phyloP scores from a whole-genome alignment of 2,888 invertebrate genomes.

The Epinotia demarniana region DNA sequence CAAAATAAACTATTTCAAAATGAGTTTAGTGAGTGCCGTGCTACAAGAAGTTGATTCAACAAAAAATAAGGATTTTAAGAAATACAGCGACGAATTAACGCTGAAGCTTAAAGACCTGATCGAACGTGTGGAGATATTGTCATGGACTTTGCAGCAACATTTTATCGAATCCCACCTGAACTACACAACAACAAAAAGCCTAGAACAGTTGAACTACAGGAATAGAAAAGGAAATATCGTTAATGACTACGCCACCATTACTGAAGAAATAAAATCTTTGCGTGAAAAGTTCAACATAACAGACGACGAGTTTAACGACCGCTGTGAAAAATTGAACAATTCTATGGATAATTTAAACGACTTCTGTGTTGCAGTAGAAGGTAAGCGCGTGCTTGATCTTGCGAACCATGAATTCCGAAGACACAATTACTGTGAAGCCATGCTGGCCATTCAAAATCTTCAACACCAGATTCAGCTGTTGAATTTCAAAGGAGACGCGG shows the following conservation, averaged over 20 bases:
- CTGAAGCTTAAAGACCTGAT: slow-evolving; percentile 67
- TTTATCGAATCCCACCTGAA: slow-evolving; percentile 71
- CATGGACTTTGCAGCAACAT: slow-evolving; percentile 75
- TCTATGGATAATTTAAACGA: slow-evolving; percentile 61
- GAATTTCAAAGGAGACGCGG: slow-evolving; percentile 67
- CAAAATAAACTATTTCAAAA: slow-evolving; percentile 48
- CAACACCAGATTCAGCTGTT: slow-evolving; percentile 60
- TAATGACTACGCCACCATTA: slow-evolving; percentile 59
- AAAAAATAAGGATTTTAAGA: slow-evolving; percentile 66
- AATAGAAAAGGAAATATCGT: slow-evolving; percentile 69
- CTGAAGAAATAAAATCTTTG: slow-evolving; percentile 57
- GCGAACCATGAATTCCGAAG: slow-evolving; percentile 74
- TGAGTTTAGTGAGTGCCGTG: slow-evolving; percentile 76
- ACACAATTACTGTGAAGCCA: slow-evolving; percentile 70
- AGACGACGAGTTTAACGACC: slow-evolving; percentile 66
- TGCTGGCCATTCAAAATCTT: slow-evolving; percentile 64
- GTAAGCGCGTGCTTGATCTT: slow-evolving; percentile 65
- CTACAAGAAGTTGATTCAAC: slow-evolving; percentile 71
- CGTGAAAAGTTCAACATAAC: slow-evolving; percentile 56
- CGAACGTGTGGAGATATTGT: slow-evolving; percentile 72
- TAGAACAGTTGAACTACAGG: slow-evolving; percentile 75
- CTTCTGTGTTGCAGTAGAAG: slow-evolving; percentile 66
- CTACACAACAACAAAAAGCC: slow-evolving; percentile 71
- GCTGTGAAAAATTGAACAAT: slow-evolving; percentile 61
- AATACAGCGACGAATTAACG: slow-evolving; percentile 65